phyloP scores from a whole-genome alignment of 2,113 vertebrate genomes.

The Osmerus mordax region DNA sequence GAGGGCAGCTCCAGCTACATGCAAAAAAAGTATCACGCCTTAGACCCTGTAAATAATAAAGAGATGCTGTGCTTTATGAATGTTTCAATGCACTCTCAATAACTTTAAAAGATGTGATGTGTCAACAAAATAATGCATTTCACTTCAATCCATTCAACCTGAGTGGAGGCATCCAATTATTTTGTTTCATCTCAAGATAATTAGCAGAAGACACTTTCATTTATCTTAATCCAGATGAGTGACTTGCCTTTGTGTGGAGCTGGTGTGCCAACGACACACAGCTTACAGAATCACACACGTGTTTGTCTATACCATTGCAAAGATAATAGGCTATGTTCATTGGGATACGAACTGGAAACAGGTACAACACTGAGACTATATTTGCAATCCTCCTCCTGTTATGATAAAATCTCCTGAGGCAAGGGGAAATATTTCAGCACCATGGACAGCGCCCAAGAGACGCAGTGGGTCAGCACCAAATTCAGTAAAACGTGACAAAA shows the following conservation, averaged over 20 bases:
- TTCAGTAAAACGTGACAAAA: not conserved
- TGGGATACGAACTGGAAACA: too few relatives aligned
- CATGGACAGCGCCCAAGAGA: constrained; percentile 11
- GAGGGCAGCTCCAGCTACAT: constrained; percentile 21
- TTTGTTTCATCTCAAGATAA: not conserved
- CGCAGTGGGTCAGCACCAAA: not conserved
- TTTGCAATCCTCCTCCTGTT: too few relatives aligned
- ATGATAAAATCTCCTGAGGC: too few relatives aligned
- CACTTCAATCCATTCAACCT: not conserved
- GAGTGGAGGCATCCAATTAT: not conserved
- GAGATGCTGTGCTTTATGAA: not conserved
- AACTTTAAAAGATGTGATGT: constrained; percentile 2
- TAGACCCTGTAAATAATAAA: constrained; percentile 9
- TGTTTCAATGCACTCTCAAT: constrained; percentile 2
- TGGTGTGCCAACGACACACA: not conserved
- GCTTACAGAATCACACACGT: not conserved
- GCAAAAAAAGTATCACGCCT: constrained; percentile 1
- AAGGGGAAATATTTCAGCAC: constrained; percentile 12
- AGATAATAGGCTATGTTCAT: too few relatives aligned
- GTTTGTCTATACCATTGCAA: too few relatives aligned
- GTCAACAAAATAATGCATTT: not conserved
- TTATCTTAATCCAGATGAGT: not conserved
- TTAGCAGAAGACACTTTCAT: not conserved
- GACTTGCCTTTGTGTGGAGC: not conserved
- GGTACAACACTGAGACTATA: too few relatives aligned